These are phyloP conservation scores for Smittia aterrima DNA, from an alignment of 2,888 invertebrate genomes.

Conservation along the genomic window DNA sequence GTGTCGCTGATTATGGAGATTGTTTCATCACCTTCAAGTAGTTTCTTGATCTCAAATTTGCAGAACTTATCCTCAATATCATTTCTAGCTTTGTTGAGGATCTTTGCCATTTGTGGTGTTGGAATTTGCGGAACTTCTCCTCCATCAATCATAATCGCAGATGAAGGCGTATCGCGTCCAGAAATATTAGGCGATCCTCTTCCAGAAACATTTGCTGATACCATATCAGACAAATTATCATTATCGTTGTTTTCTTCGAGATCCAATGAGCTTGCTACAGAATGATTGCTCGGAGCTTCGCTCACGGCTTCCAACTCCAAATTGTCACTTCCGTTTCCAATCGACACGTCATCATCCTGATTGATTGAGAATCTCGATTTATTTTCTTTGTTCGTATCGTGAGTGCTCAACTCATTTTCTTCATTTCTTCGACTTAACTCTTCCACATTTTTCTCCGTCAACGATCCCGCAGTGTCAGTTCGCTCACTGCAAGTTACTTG, in stretches of 20 bases:
- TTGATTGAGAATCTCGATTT: constrained; percentile 70
- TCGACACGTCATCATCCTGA: constrained; percentile 89
- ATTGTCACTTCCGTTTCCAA: constrained; percentile 90
- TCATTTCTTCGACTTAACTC: constrained; percentile 46
- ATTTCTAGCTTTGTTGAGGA: constrained; percentile 77
- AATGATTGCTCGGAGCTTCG: constrained; percentile 93
- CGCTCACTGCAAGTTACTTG: constrained; percentile 50
- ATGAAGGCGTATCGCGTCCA: constrained; percentile 93
- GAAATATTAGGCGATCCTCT: constrained; percentile 94
- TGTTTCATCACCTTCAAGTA: constrained; percentile 84
- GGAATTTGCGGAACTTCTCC: constrained; percentile 57
- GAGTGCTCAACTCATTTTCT: constrained; percentile 43
- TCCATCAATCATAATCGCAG: constrained; percentile 83
- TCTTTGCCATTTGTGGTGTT: constrained; percentile 61
- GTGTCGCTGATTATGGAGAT: constrained; percentile 96
- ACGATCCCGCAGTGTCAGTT: constrained; percentile 43
- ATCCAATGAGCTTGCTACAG: constrained; percentile 87
- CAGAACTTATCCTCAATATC: constrained; percentile 98
- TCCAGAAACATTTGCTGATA: constrained; percentile 90
- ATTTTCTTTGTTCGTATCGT: constrained; percentile 12
- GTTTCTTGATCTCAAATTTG: constrained; percentile 91
- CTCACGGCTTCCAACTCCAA: constrained; percentile 93
- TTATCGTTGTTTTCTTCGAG: constrained; percentile 78
- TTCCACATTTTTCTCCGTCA: constrained; percentile 47
- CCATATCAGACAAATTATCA: constrained; percentile 90